phyloP scores from a whole-genome alignment of 2,888 invertebrate species.

The Lasioglossum figueresi region DNA sequence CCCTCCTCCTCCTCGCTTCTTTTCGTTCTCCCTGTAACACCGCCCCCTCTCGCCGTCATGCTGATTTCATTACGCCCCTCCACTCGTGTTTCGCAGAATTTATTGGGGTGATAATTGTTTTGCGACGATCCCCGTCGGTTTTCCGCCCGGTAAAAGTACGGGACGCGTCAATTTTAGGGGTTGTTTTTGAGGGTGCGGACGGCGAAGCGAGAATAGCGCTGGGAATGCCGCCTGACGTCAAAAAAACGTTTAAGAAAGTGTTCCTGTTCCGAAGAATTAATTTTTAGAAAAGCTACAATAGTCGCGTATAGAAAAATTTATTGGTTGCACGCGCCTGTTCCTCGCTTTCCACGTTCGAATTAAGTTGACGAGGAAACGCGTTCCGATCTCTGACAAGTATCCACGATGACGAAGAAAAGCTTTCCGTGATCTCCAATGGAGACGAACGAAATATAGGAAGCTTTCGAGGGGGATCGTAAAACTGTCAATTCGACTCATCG shows the following conservation, averaged over 20 bases:
- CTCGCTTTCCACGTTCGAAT: neutral
- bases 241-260: neutral
- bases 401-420: slow-evolving; percentile 60
- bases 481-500: slow-evolving; percentile 65
- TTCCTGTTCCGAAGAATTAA: too few species aligned
- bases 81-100: neutral
- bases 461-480: slow-evolving; percentile 61
- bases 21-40: neutral
- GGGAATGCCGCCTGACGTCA: neutral
- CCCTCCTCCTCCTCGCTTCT: neutral
- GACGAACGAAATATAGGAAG: slow-evolving; percentile 54
- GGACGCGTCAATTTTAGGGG: neutral
- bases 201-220: neutral
- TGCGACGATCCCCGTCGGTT: neutral
- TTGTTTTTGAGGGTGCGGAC: neutral
- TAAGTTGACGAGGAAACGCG: slow-evolving; percentile 18
- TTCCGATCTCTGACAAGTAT: slow-evolving; percentile 21
- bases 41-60: neutral
- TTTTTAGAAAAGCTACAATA: too few species aligned
- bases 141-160: neutral
- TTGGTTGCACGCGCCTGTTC: neutral
- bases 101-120: slow-evolving; percentile 6
- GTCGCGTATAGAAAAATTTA: neutral
- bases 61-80: neutral
- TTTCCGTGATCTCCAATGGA: slow-evolving; percentile 51